A percentile compares a stretch with the other conserved stretches of the same genome.
Conservation (phyloP, 2,797 vertebrate genomes). For the Galagoides demidoff region DNA sequence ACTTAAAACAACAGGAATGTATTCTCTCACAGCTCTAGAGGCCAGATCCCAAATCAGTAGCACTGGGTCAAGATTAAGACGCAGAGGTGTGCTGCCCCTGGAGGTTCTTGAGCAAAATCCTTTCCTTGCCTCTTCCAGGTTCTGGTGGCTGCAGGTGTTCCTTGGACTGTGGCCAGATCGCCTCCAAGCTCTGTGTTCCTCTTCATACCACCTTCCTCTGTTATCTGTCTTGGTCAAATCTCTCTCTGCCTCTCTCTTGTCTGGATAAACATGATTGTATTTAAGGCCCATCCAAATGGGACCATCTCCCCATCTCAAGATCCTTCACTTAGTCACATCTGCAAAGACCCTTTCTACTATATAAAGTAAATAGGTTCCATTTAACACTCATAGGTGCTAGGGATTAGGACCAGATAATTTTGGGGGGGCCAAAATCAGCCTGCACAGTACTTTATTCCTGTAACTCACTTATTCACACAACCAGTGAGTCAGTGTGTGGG, state of each 20-base stretch:
- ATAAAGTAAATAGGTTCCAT: not conserved
- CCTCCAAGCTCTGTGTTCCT: not conserved
- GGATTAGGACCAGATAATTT: not conserved
- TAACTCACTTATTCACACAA: not conserved
- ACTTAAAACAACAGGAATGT: not conserved
- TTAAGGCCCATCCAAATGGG: not conserved
- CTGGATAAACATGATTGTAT: not conserved
- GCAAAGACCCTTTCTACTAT: not conserved
- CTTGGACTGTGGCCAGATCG: not conserved
- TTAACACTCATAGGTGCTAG: not conserved
- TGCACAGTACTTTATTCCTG: not conserved
- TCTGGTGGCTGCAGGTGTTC: not conserved
- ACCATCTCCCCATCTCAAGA: not conserved
- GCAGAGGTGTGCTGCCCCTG: not conserved
- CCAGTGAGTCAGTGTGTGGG: not conserved
- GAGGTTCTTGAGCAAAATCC: not conserved
- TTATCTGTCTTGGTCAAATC: not conserved
- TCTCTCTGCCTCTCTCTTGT: not conserved
- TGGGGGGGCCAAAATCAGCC: not conserved
- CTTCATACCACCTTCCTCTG: not conserved
- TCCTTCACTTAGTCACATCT: not conserved
- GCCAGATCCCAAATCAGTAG: not conserved
- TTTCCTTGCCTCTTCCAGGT: not conserved
- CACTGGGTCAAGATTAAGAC: not conserved
- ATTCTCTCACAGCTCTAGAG: not conserved